Evolutionary conservation across 2,797 vertebrate species (phyloP).

Genomic region (Rhodeus uyekii): DNA sequence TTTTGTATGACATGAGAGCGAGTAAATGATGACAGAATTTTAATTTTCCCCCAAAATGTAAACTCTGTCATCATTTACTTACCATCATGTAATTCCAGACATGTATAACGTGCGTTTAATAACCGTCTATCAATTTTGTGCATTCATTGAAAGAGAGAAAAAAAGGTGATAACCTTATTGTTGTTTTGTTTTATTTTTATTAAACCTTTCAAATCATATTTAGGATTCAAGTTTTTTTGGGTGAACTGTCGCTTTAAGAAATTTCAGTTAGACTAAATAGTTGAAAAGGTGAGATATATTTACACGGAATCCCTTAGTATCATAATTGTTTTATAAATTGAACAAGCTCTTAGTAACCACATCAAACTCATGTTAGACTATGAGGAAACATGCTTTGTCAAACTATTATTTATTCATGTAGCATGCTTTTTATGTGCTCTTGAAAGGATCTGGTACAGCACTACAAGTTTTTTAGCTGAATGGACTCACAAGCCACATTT

Average conservation of each 20-base stretch:
- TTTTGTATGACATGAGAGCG: not conserved
- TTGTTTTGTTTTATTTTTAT: not conserved
- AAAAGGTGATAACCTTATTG: not conserved
- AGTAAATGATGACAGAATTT: not conserved
- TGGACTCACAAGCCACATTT: conserved; percentile 25
- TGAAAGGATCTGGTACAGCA: conserved; percentile 47
- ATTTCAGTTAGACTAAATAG: not conserved
- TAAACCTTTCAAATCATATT: too few relatives aligned
- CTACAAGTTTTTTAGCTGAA: conserved; percentile 48
- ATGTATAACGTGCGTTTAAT: not conserved
- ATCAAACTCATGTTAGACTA: conserved; percentile 25
- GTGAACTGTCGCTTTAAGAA: not conserved
- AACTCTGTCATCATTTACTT: not conserved
- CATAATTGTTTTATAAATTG: conserved; percentile 12
- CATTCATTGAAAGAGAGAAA: too few relatives aligned
- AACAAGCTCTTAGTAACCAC: conserved; percentile 11
- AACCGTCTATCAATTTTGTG: too few relatives aligned
- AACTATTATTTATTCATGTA: conserved; percentile 49
- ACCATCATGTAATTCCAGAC: not conserved
- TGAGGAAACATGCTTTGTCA: conserved; percentile 17
- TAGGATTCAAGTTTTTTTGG: too few relatives aligned
- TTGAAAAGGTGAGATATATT: not conserved
- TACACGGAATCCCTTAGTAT: not conserved
- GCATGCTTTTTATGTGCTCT: conserved; percentile 35
- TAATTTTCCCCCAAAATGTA: too few relatives aligned